Evolutionary conservation across 1,140 invertebrate species (phyloP).

Genomic region (Portunus trituberculatus): DNA sequence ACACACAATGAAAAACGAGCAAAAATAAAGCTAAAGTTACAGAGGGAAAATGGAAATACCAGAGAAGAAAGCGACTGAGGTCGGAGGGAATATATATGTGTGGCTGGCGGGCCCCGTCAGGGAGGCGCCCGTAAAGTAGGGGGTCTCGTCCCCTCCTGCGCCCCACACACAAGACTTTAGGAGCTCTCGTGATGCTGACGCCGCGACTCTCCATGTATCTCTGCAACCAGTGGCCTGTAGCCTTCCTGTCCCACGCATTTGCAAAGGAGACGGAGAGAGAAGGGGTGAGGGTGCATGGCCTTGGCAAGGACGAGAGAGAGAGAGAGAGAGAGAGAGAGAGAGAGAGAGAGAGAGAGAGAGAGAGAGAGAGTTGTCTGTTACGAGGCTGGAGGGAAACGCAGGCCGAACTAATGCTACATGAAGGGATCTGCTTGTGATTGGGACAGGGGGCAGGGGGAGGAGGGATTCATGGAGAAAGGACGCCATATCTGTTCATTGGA

Average conservation of each 20-base stretch:
- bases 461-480: not conserved
- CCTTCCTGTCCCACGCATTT: not conserved
- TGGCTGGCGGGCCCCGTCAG: not conserved
- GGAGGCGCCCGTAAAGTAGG: not conserved
- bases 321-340: not conserved
- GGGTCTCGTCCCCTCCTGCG: not conserved
- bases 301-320: not conserved
- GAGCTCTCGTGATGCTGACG: slow-evolving; percentile 27
- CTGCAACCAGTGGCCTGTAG: slow-evolving; percentile 18
- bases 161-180: slow-evolving; percentile 33
- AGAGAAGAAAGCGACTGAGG: slow-evolving; percentile 11
- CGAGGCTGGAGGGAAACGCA: not conserved
- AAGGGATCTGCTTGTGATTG: slow-evolving; percentile 12
- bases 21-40: not conserved
- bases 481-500: not conserved
- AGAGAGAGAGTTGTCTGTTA: no score
- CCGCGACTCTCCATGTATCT: not conserved
- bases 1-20: not conserved
- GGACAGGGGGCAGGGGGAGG: not conserved
- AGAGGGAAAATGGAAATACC: not conserved
- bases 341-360: no score
- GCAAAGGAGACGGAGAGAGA: not conserved
- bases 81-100: not conserved
- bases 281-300: not conserved
- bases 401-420: not conserved